Conservation (phyloP, 1,140 invertebrate species). For the Magallana angulata region DNA sequence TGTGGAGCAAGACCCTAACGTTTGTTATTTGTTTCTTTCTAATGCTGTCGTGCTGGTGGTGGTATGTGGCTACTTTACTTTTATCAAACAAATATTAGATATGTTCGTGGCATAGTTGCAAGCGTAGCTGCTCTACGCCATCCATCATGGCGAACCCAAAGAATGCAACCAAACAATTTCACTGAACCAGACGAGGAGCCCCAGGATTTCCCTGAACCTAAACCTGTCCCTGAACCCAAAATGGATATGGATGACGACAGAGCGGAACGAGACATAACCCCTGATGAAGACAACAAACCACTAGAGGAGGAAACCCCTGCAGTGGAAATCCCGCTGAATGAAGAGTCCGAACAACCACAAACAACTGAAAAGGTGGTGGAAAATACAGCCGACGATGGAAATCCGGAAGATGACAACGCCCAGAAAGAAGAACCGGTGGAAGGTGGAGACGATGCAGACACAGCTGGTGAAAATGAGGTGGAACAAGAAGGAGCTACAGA, state of each 20-base stretch:
- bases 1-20: conserved; percentile 5
- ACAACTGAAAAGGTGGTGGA: conserved; percentile 21
- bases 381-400: not conserved
- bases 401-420: not conserved
- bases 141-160: conserved; percentile 14
- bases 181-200: conserved; percentile 39
- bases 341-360: conserved; percentile 11
- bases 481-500: not conserved
- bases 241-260: conserved; percentile 53
- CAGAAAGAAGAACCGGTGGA: not conserved
- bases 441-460: conserved; percentile 25
- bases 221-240: conserved; percentile 43
- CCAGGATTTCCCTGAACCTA: conserved; percentile 37
- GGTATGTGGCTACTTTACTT: conserved; percentile 9
- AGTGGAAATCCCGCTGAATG: not conserved
- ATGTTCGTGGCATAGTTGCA: conserved; percentile 44
- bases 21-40: conserved; percentile 28
- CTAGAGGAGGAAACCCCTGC: conserved; percentile 29
- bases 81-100: conserved; percentile 30
- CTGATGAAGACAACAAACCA: conserved; percentile 53
- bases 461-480: not conserved
- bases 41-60: conserved; percentile 31
- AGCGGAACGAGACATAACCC: conserved; percentile 56
- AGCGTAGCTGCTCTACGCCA: conserved; percentile 25
- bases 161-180: conserved; percentile 22